Evolutionary conservation across 2,888 invertebrate species (phyloP).

Genomic region (Linyphia triangularis): DNA sequence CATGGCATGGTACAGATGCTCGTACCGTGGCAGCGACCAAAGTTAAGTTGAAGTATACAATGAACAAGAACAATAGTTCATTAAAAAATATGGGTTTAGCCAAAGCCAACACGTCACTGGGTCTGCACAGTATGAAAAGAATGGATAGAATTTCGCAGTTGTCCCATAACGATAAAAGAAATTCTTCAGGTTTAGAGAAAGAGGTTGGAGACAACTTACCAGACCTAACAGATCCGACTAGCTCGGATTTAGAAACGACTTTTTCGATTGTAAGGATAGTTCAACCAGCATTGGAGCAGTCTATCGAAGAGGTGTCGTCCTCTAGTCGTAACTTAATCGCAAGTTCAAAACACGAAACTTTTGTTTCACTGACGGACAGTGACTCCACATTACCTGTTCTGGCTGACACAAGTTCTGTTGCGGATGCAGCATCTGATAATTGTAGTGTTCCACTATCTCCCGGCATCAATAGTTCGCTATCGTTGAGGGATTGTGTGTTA

Average conservation of each 20-base stretch:
- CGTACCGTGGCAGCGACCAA: conserved; percentile 55
- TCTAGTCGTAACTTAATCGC: conserved; percentile 5
- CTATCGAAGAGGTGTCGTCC: not conserved
- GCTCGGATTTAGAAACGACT: conserved; percentile 28
- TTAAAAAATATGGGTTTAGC: conserved; percentile 73
- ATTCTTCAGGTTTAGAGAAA: conserved; percentile 16
- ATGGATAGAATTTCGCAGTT: conserved; percentile 38
- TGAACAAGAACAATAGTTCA: conserved; percentile 68
- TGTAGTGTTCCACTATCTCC: not conserved
- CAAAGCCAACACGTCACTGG: conserved; percentile 73
- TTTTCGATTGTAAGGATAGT: not conserved
- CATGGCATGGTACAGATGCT: conserved; percentile 61
- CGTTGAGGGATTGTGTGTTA: not conserved
- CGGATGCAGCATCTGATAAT: not conserved
- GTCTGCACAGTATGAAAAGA: conserved; percentile 58
- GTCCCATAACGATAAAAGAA: conserved; percentile 16
- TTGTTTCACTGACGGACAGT: not conserved
- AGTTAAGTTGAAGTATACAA: conserved; percentile 64
- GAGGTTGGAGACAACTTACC: conserved; percentile 19
- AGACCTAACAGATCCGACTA: conserved; percentile 51
- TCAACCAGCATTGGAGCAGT: conserved; percentile 9
- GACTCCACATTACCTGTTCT: conserved; percentile 22
- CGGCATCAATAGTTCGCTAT: not conserved
- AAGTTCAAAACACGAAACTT: not conserved
- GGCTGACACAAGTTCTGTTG: not conserved